A percentile compares a stretch with the other conserved stretches of the same genome.
Conservation (phyloP, 2,888 invertebrate species). For the Trypoxylon attenuatum region DNA sequence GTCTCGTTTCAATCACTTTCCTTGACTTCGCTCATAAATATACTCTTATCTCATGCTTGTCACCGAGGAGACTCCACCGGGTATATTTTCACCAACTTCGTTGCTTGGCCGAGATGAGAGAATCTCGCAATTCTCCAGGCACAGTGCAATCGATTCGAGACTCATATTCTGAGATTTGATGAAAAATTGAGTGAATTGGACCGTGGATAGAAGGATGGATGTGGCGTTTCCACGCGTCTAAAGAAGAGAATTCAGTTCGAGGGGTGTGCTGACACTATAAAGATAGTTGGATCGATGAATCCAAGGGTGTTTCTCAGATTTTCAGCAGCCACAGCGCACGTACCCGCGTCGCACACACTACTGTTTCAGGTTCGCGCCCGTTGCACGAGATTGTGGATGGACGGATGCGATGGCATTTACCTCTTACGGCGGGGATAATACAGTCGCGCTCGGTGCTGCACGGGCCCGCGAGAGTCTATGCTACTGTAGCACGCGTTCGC, state of each 20-base stretch:
- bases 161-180: too few species aligned
- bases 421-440: conserved; percentile 63
- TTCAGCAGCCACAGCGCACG: conserved; percentile 39
- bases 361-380: conserved; percentile 62
- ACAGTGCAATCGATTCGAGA: too few species aligned
- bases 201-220: too few species aligned
- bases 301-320: conserved; percentile 31
- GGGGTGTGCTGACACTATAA: too few species aligned
- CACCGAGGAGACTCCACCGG: background rate
- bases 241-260: too few species aligned
- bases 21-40: background rate
- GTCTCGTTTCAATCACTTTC: conserved; percentile 9
- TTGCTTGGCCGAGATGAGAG: too few species aligned
- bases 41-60: conserved; percentile 8
- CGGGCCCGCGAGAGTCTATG: conserved; percentile 30
- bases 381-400: conserved; percentile 59
- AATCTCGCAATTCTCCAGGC: too few species aligned
- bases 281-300: too few species aligned
- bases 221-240: too few species aligned
- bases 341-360: conserved; percentile 55
- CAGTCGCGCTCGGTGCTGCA: conserved; percentile 17
- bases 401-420: conserved; percentile 64
- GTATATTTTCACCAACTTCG: conserved; percentile 20
- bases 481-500: conserved; percentile 13
- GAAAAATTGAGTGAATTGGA: too few species aligned